A percentile compares a stretch with the other conserved stretches of the same genome.
phyloP scores from a whole-genome alignment of 2,113 vertebrate species.

The Ellobius talpinus region DNA sequence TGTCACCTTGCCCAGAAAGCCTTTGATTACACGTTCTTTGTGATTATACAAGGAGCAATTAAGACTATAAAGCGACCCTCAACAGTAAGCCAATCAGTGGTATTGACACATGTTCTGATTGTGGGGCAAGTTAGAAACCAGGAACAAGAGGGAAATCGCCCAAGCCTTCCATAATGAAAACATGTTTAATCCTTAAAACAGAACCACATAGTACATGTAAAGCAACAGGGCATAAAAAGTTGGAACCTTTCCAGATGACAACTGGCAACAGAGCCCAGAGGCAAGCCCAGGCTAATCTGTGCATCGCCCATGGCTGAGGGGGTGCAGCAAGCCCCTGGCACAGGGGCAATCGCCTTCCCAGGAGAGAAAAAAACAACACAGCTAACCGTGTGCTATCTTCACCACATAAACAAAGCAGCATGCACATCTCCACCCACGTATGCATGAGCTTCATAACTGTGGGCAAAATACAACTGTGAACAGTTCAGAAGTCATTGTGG shows the following conservation, averaged over 20 bases:
- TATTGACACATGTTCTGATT: constrained; percentile 35
- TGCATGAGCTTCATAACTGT: not conserved
- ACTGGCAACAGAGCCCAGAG: not conserved
- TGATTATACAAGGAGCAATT: constrained; percentile 14
- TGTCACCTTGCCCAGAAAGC: constrained; percentile 35
- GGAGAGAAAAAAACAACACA: not conserved
- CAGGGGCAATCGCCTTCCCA: not conserved
- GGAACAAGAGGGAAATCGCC: constrained; percentile 8
- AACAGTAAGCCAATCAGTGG: constrained; percentile 35
- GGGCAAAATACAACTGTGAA: not conserved
- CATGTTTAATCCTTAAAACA: constrained; percentile 8
- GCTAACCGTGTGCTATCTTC: not conserved
- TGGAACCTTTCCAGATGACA: not conserved
- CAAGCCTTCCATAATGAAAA: constrained; percentile 1
- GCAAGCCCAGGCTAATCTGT: not conserved
- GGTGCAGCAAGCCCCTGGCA: not conserved
- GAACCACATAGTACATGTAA: not conserved
- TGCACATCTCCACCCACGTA: not conserved
- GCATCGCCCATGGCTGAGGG: not conserved
- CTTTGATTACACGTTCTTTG: constrained; percentile 28
- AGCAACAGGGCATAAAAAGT: not conserved
- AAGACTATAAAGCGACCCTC: constrained; percentile 55
- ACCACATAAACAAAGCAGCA: not conserved
- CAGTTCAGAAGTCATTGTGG: not conserved
- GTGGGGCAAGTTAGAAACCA: not conserved